Percentiles rank a stretch among this genome's conserved stretches.
These are phyloP conservation scores for Pardalotus punctatus DNA, from an alignment of 2,113 vertebrate genomes.

Conservation along the genomic window DNA sequence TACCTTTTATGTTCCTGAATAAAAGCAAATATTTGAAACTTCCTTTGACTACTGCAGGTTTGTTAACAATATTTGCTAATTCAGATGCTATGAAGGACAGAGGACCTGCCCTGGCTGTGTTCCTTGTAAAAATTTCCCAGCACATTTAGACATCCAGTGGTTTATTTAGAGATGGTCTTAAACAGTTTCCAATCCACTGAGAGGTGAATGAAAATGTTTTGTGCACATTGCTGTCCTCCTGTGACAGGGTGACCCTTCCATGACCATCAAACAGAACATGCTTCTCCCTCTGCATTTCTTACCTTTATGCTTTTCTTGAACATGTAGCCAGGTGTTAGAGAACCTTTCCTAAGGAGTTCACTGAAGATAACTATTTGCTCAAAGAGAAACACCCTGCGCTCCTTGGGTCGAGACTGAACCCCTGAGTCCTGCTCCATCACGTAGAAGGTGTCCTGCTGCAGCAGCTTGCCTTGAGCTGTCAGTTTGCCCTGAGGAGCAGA, in stretches of 20 bases:
- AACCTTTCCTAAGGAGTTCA: constrained; percentile 94
- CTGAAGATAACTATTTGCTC: constrained; percentile 99
- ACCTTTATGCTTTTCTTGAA: constrained; percentile 98
- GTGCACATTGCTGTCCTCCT: not conserved
- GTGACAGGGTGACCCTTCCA: not conserved
- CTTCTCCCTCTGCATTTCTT: not conserved
- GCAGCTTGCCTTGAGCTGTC: constrained; percentile 92
- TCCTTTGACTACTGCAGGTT: not conserved
- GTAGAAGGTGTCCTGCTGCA: constrained; percentile 98
- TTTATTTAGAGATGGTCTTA: not conserved
- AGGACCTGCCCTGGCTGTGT: not conserved
- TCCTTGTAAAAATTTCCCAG: not conserved
- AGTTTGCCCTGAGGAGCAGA: constrained; percentile 85
- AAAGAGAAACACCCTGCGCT: constrained; percentile 94
- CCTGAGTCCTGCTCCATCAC: constrained; percentile 92
- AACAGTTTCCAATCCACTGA: not conserved
- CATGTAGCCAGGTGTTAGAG: constrained; percentile 92
- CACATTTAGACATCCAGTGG: not conserved
- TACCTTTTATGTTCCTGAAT: not conserved
- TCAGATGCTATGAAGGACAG: not conserved
- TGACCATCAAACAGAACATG: not conserved
- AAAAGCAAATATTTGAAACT: not conserved
- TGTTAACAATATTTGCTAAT: not conserved
- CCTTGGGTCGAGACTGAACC: constrained; percentile 92
- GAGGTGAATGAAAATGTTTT: not conserved